Base-by-base conservation (phyloP, 2,113 vertebrate genomes). In the Malurus melanocephalus region DNA sequence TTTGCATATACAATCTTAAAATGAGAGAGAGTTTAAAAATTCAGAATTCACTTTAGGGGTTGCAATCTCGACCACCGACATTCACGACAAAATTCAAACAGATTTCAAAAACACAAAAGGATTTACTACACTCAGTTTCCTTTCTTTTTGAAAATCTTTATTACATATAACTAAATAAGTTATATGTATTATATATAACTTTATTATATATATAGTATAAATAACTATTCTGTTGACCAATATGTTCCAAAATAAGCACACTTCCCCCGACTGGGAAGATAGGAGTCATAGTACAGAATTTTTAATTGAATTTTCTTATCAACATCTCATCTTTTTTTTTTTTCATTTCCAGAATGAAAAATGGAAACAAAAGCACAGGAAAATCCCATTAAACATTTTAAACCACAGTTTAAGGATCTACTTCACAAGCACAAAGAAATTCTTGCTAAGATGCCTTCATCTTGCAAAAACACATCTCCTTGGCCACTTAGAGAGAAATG, bases 251-350 rank as follows among this genome's bases (percentile, higher is more conserved):
- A 67, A 65, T 7, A 92, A 88, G 90, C 9, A 38, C 38, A 38
- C 38, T 38, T 38, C 38, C 38, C 38, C 38, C 38, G 61, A 77
- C 24, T 80, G 28, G n/a, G 72, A 80, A 92, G 71, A 80, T 16
- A 56, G 26, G 46, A 73, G 8, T 57, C 27, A 53, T 30, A 82
- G 77, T 35, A 74, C 1, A n/a, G 23, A 72, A 75, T 32, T 19
- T 46, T 59, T 46, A 87, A 92, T 92, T 89, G 40, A 28, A 85
- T 89, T 92, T 77, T 71, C 68, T 77, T 83, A 71, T 72, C 35
- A 75, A 28, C 18, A 48, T 78, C 40, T 73, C 19, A 30, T 88
- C 57, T 81, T n/a, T n/a, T 88, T 38, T 38, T 10, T 38, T 38
- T 38, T 38, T 38, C 35, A 38, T 38, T 38, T 38, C 35, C 80